phyloP scores from a whole-genome alignment of 2,113 vertebrate species.

The Poeciliopsis prolifica region DNA sequence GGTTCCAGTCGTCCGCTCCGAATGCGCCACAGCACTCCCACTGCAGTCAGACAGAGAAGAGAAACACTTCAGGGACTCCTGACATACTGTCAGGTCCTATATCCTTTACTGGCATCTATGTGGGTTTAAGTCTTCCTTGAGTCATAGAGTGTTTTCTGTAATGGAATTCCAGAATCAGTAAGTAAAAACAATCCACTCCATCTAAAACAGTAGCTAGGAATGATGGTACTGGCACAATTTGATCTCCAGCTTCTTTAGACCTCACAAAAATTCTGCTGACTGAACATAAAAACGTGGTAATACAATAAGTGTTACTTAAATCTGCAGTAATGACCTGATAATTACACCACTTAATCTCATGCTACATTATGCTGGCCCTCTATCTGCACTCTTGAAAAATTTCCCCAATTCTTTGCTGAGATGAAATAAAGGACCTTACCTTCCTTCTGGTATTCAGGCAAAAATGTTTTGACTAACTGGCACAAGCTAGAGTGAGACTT shows the following conservation, averaged over 20 bases:
- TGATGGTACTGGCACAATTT: no score
- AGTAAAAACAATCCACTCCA: no score
- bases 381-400: not conserved
- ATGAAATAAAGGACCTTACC: not conserved
- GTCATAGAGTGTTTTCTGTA: no score
- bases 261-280: no score
- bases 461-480: no score
- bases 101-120: not conserved
- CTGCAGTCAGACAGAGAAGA: constrained; percentile 61
- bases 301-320: no score
- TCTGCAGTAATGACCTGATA: no score
- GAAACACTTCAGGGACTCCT: not conserved
- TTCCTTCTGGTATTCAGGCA: not conserved
- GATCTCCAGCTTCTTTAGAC: no score
- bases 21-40: constrained; percentile 98
- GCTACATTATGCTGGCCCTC: not conserved
- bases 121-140: not conserved
- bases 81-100: not conserved
- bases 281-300: no score
- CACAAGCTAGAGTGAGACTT: no score
- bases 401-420: not conserved
- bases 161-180: no score
- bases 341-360: not conserved
- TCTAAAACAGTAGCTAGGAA: no score
- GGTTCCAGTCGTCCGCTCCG: constrained; percentile 95